Conservation (phyloP, 2,113 vertebrate genomes). For the Marmota flaviventris region DNA sequence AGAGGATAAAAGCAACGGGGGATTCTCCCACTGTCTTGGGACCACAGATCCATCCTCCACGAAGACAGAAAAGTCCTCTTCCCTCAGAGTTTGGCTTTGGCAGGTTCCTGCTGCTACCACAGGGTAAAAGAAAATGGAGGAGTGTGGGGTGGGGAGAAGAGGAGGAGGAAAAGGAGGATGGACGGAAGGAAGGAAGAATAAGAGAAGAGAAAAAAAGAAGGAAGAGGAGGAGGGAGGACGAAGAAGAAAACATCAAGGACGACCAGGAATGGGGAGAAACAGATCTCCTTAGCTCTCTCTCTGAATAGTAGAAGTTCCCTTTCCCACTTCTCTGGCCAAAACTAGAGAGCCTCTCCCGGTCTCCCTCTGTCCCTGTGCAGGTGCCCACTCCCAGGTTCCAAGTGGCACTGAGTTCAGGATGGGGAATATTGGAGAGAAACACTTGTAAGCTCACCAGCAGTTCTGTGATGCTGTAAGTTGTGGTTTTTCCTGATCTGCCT, state of each 20-base stretch:
- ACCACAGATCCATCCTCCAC: not conserved
- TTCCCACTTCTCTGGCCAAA: not conserved
- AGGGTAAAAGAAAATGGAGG: not conserved
- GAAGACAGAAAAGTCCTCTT: not conserved
- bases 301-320: not conserved
- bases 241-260: not conserved
- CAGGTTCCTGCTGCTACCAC: not conserved
- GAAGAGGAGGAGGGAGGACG: not conserved
- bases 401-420: not conserved
- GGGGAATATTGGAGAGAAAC: not conserved
- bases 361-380: fast-evolving
- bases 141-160: not conserved
- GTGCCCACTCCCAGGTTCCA: not conserved
- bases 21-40: not conserved
- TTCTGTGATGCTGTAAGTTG: not conserved
- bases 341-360: not conserved
- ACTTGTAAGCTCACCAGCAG: not conserved
- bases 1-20: not conserved
- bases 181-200: too few species aligned
- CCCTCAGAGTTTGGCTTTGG: not conserved
- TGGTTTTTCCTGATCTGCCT: not conserved
- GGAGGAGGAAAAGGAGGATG: not conserved
- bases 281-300: not conserved
- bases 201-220: not conserved
- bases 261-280: not conserved